phyloP scores from a whole-genome alignment of 2,888 invertebrate genomes.

The Leptopilina drosophilae region DNA sequence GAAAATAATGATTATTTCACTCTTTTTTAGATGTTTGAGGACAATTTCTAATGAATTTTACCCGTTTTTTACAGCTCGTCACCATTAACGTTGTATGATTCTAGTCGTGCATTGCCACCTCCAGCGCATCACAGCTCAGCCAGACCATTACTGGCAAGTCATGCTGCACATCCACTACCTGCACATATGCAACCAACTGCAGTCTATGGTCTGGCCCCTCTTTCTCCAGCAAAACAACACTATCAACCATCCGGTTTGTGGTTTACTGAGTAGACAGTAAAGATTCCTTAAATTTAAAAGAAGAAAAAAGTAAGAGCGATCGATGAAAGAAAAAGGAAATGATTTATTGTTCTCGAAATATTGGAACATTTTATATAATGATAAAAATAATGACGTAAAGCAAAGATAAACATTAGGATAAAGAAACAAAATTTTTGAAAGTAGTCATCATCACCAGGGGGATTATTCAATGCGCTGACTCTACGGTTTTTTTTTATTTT shows the following conservation, averaged over 20 bases:
- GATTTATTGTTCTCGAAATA: slow-evolving; percentile 20
- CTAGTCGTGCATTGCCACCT: slow-evolving; percentile 85
- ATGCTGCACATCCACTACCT: slow-evolving; percentile 87
- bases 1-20: slow-evolving; percentile 15
- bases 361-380: background rate
- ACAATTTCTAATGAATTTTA: slow-evolving; percentile 66
- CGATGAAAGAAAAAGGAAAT: background rate
- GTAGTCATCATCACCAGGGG: slow-evolving; percentile 25
- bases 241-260: slow-evolving; percentile 85
- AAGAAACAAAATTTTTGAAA: background rate
- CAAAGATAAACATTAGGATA: background rate
- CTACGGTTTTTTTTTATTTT: slow-evolving; percentile 16
- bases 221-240: slow-evolving; percentile 85
- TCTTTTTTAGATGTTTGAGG: slow-evolving; percentile 40
- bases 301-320: no score
- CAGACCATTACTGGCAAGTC: slow-evolving; percentile 81
- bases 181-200: slow-evolving; percentile 87
- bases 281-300: background rate
- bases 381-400: background rate
- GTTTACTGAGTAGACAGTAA: slow-evolving; percentile 83
- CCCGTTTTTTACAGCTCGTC: slow-evolving; percentile 75
- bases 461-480: slow-evolving; percentile 20
- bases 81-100: slow-evolving; percentile 76
- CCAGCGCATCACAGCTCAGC: slow-evolving; percentile 91
- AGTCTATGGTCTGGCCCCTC: slow-evolving; percentile 83